phyloP scores from a whole-genome alignment of 1,140 invertebrate species.

The Cydia splendana region DNA sequence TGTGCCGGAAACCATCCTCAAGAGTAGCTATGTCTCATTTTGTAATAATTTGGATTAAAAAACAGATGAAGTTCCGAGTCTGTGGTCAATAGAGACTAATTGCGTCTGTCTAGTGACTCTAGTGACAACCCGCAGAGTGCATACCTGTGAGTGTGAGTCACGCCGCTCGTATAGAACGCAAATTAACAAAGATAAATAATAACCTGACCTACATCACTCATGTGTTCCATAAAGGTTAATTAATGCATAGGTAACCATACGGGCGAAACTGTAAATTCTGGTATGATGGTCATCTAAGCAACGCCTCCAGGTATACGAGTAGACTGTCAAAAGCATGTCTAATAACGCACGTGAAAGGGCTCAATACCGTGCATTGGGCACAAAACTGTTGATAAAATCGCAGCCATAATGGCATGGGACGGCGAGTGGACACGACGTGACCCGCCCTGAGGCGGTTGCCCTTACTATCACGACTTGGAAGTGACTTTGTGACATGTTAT shows the following conservation, averaged over 20 bases:
- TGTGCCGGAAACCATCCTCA: not conserved
- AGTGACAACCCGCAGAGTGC: not conserved
- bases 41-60: too few relatives aligned
- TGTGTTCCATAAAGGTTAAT: conserved; percentile 11
- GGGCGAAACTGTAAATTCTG: not conserved
- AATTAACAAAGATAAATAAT: not conserved
- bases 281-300: not conserved
- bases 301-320: conserved; percentile 20
- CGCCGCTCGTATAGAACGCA: not conserved
- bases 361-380: conserved; percentile 32
- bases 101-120: not conserved
- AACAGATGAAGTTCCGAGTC: not conserved
- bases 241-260: conserved; percentile 6
- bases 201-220: not conserved
- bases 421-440: conserved; percentile 49
- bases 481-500: conserved; percentile 38
- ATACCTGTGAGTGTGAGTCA: not conserved
- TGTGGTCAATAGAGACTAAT: not conserved
- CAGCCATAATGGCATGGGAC: conserved; percentile 34
- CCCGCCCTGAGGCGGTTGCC: conserved; percentile 42
- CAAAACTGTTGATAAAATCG: conserved; percentile 50
- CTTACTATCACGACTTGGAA: conserved; percentile 40
- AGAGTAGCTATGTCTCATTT: too few relatives aligned
- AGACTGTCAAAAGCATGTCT: conserved; percentile 21
- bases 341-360: conserved; percentile 36